Evolutionary conservation across 1,140 invertebrate genomes (phyloP).

Genomic region (Zeugodacus cucurbitae): DNA sequence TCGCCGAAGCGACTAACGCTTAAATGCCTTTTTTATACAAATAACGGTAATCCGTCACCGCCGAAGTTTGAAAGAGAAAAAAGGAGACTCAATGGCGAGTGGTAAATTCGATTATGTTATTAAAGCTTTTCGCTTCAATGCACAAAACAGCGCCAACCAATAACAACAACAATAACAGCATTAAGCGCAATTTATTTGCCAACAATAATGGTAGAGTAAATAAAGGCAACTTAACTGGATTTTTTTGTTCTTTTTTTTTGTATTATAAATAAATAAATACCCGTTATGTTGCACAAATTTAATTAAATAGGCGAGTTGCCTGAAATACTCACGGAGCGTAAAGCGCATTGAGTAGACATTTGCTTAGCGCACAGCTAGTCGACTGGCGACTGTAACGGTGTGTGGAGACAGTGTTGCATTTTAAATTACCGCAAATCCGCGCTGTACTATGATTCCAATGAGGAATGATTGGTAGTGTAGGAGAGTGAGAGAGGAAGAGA

Average conservation of each 20-base stretch:
- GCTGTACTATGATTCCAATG: background rate
- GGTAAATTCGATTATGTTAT: slow-evolving; percentile 34
- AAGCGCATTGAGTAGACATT: background rate
- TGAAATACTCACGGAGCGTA: background rate
- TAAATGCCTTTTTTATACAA: background rate
- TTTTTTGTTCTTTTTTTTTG: background rate
- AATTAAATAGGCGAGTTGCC: background rate
- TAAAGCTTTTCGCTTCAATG: slow-evolving; percentile 13
- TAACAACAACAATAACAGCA: background rate
- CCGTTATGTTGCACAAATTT: background rate
- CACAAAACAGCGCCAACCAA: background rate
- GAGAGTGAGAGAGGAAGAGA: background rate
- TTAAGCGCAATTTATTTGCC: background rate
- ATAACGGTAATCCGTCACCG: background rate
- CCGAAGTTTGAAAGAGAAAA: background rate
- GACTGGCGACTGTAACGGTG: background rate
- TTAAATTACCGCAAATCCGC: slow-evolving; percentile 6
- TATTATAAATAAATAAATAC: background rate
- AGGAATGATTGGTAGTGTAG: background rate
- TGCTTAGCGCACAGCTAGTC: background rate
- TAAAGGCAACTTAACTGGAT: background rate
- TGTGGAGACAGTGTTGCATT: background rate
- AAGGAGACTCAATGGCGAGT: background rate
- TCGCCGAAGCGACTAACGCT: background rate
- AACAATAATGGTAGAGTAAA: background rate